A percentile compares a stretch with the other conserved stretches of the same genome.
phyloP scores from a whole-genome alignment of 2,888 invertebrate species.

The Perizoma affinitatum region DNA sequence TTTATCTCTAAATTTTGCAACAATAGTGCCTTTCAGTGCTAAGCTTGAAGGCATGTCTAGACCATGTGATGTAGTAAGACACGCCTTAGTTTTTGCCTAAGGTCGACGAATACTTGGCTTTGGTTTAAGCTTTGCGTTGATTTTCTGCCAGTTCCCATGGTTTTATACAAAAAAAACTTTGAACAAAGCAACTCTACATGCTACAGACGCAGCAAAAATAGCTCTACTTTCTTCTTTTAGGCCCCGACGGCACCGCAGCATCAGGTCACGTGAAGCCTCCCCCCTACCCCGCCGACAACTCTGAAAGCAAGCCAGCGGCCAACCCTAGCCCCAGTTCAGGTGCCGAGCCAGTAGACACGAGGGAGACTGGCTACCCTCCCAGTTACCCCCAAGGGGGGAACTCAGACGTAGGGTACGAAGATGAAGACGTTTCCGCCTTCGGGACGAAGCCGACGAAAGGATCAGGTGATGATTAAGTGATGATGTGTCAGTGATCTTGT shows the following conservation, averaged over 20 bases:
- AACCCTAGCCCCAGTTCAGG: conserved; percentile 43
- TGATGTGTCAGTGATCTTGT: conserved; percentile 76
- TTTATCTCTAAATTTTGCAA: too few species aligned
- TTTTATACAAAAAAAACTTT: too few species aligned
- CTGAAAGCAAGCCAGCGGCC: conserved; percentile 43
- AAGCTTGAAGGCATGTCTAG: too few species aligned
- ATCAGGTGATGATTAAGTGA: conserved; percentile 79
- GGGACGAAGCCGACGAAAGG: conserved; percentile 71
- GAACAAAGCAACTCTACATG: too few species aligned
- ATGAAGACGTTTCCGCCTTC: conserved; percentile 63
- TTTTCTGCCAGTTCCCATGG: too few species aligned
- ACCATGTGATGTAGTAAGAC: too few species aligned
- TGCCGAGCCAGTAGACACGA: conserved; percentile 38
- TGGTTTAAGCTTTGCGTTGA: too few species aligned
- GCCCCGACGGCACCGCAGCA: conserved; percentile 82
- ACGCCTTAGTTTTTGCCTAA: too few species aligned
- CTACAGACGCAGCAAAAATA: too few species aligned
- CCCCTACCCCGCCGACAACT: conserved; percentile 65
- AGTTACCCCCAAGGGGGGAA: conserved; percentile 36
- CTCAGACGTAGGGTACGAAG: conserved; percentile 58
- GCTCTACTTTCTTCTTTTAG: conserved; percentile 46
- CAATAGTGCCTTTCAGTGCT: too few species aligned
- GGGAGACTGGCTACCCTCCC: conserved; percentile 31
- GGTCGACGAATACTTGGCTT: too few species aligned
- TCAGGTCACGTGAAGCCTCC: conserved; percentile 84